Conservation (phyloP, 2,888 invertebrate genomes). For the Pinctada fucata region DNA sequence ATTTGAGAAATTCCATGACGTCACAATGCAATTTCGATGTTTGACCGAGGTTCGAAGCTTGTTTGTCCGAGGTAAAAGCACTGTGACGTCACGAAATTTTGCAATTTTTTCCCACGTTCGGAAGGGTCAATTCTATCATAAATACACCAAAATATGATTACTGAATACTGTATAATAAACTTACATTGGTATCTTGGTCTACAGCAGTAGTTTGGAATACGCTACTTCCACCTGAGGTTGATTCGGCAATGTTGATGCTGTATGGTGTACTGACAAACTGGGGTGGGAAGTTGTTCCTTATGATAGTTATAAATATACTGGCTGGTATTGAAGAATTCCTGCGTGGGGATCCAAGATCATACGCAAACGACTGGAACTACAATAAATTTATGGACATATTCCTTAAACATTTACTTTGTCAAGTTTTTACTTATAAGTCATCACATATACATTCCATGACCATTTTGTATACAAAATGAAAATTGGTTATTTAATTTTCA, state of each 20-base stretch:
- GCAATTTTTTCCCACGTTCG: too few species aligned
- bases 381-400: neutral
- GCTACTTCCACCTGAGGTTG: constrained; percentile 37
- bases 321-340: constrained; percentile 42
- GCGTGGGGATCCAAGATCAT: constrained; percentile 63
- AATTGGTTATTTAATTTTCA: neutral
- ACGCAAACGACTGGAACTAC: constrained; percentile 61
- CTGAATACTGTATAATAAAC: neutral
- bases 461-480: neutral
- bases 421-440: too few species aligned
- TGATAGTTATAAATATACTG: constrained; percentile 53
- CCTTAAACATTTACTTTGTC: too few species aligned
- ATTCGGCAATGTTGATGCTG: constrained; percentile 50
- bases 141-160: too few species aligned
- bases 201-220: constrained; percentile 53
- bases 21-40: too few species aligned
- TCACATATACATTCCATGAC: too few species aligned
- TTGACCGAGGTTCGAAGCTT: too few species aligned
- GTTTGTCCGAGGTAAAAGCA: too few species aligned
- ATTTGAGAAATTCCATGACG: too few species aligned
- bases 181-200: constrained; percentile 55
- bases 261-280: constrained; percentile 58
- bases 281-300: constrained; percentile 64
- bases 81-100: too few species aligned
- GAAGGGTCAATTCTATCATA: too few species aligned